Evolutionary conservation across 2,888 invertebrate species (phyloP).

Genomic region (Acronicta psi): DNA sequence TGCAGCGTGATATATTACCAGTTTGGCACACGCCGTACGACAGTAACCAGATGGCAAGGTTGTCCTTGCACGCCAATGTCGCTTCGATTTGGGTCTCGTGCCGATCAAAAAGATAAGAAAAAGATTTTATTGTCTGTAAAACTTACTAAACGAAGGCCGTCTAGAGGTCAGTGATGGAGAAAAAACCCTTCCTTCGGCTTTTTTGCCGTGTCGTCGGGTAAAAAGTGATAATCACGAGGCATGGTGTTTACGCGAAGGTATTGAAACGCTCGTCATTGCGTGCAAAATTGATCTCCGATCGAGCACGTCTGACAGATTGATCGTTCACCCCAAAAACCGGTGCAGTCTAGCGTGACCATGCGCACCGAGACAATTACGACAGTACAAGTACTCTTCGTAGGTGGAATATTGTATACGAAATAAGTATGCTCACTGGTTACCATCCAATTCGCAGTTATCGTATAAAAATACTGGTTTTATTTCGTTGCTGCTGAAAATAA

Average conservation of each 20-base stretch:
- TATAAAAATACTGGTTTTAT: neutral
- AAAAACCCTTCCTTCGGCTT: no score
- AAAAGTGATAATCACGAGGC: slow-evolving; percentile 10
- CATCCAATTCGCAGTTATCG: slow-evolving; percentile 4
- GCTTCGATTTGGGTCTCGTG: slow-evolving; percentile 4
- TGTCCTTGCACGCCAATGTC: slow-evolving; percentile 21
- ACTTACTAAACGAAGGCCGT: slow-evolving; percentile 16
- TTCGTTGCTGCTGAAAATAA: slow-evolving; percentile 16
- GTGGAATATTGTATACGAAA: neutral
- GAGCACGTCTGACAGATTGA: slow-evolving; percentile 51
- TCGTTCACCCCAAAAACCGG: slow-evolving; percentile 49
- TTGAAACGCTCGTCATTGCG: slow-evolving; percentile 20
- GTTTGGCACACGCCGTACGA: slow-evolving; percentile 11
- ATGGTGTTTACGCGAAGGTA: slow-evolving; percentile 7
- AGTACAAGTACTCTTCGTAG: slow-evolving; percentile 16
- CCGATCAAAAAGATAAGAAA: slow-evolving; percentile 3
- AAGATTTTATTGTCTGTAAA: slow-evolving; percentile 5
- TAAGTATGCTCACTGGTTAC: slow-evolving; percentile 1
- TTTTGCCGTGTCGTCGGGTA: no score
- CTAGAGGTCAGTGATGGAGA: slow-evolving; percentile 21
- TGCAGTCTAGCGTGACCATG: slow-evolving; percentile 48
- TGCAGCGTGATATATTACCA: slow-evolving; percentile 20
- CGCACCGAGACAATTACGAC: slow-evolving; percentile 33
- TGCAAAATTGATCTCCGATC: slow-evolving; percentile 41
- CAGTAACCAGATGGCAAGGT: slow-evolving; percentile 28